Conservation (phyloP, 2,888 invertebrate species). For the Ormyrus pomaceus region DNA sequence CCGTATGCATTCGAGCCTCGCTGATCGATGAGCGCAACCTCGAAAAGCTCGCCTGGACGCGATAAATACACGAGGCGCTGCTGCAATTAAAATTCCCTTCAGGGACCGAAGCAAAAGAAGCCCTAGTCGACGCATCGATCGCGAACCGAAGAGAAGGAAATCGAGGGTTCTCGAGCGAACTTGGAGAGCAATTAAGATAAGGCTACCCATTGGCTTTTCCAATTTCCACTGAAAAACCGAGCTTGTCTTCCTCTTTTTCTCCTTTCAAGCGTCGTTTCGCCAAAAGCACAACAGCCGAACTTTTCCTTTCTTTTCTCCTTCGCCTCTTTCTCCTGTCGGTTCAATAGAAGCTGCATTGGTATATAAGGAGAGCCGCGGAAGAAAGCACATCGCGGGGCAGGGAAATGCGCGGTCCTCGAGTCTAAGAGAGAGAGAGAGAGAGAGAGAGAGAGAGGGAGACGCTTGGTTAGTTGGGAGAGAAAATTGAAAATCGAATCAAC, state of each 20-base stretch:
- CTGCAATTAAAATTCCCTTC: conserved; percentile 23
- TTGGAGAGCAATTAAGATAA: conserved; percentile 54
- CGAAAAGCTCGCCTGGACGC: not conserved
- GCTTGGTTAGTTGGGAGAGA: conserved; percentile 58
- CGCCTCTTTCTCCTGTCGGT: not conserved
- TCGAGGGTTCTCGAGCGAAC: conserved; percentile 21
- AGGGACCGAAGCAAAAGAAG: not conserved
- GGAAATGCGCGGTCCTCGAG: conserved; percentile 64
- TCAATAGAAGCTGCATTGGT: conserved; percentile 21
- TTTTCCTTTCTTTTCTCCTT: conserved; percentile 40
- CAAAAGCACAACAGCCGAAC: conserved; percentile 30
- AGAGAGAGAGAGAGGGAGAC: conserved; percentile 55
- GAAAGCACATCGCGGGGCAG: conserved; percentile 55
- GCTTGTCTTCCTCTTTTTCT: not conserved
- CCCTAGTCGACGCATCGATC: not conserved
- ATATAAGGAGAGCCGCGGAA: conserved; percentile 31
- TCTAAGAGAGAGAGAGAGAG: conserved; percentile 58
- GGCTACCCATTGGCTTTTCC: conserved; percentile 58
- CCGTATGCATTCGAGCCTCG: conserved; percentile 47
- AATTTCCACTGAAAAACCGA: conserved; percentile 53
- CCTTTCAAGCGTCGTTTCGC: conserved; percentile 14
- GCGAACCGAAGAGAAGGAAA: not conserved
- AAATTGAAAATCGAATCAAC: conserved; percentile 71
- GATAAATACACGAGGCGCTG: not conserved
- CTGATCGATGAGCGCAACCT: conserved; percentile 6